Evolutionary conservation across 2,888 invertebrate genomes (phyloP).

Genomic region (Zaprionus obscuricornis): DNA sequence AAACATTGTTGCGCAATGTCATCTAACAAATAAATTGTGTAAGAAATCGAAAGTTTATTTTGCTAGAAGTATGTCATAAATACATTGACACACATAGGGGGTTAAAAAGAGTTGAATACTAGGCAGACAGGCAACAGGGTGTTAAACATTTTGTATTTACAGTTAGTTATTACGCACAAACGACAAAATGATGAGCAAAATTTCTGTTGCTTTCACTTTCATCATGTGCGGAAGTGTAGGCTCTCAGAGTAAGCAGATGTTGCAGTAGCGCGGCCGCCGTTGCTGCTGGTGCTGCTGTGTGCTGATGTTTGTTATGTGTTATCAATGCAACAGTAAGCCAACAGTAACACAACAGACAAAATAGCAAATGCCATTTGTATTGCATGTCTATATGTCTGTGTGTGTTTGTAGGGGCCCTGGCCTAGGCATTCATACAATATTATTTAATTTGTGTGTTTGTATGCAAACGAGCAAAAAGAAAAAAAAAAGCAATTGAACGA

Average conservation of each 20-base stretch:
- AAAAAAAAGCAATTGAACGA: too few relatives aligned
- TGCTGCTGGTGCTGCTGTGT: too few relatives aligned
- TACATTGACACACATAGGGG: not conserved
- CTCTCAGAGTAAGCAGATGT: not conserved
- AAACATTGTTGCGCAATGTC: slow-evolving; percentile 32
- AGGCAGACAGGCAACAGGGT: not conserved
- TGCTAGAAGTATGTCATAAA: slow-evolving; percentile 39
- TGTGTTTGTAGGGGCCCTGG: too few relatives aligned
- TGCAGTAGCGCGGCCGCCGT: too few relatives aligned
- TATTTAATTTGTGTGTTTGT: too few relatives aligned
- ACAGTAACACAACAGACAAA: too few relatives aligned
- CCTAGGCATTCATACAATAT: too few relatives aligned
- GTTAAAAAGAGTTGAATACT: not conserved
- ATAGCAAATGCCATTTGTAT: too few relatives aligned
- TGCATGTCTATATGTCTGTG: too few relatives aligned
- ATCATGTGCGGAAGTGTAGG: slow-evolving; percentile 51
- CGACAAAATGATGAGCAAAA: slow-evolving; percentile 31
- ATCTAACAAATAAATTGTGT: slow-evolving; percentile 28
- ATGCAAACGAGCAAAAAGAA: too few relatives aligned
- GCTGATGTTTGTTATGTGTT: slow-evolving; percentile 24
- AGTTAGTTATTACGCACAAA: slow-evolving; percentile 25
- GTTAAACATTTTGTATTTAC: slow-evolving; percentile 55
- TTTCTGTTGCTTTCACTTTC: slow-evolving; percentile 72
- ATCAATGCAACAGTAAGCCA: too few relatives aligned
- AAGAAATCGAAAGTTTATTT: slow-evolving; percentile 48